A percentile compares a stretch with the other conserved stretches of the same genome.
These are phyloP conservation scores for Protomyctophum bolini DNA, from an alignment of 2,113 vertebrate genomes.

Conservation along the genomic window DNA sequence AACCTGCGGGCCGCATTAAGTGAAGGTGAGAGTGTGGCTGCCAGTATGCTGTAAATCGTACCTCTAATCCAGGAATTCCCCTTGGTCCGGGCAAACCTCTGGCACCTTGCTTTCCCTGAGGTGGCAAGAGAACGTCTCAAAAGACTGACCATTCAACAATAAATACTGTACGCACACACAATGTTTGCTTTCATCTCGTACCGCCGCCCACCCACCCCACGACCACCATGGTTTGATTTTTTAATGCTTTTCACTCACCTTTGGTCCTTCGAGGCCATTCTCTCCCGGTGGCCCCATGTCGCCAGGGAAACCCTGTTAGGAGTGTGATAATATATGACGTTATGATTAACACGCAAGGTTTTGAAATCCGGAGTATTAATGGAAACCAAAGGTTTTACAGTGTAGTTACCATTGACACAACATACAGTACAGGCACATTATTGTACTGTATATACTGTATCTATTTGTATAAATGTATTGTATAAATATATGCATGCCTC, in stretches of 20 bases:
- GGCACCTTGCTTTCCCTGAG: constrained; percentile 89
- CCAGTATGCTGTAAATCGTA: constrained; percentile 61
- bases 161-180: neutral
- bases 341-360: constrained; percentile 17
- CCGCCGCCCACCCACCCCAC: too few species aligned
- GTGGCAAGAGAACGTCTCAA: constrained; percentile 14
- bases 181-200: neutral
- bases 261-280: constrained; percentile 93
- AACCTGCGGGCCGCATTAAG: too few species aligned
- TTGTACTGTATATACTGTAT: neutral
- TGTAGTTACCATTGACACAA: neutral
- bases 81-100: constrained; percentile 93
- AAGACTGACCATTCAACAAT: constrained; percentile 4
- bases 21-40: too few species aligned
- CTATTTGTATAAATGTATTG: neutral
- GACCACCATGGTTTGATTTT: too few species aligned
- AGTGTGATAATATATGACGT: neutral
- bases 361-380: neutral
- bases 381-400: too few species aligned
- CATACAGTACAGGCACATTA: neutral
- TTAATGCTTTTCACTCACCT: constrained; percentile 83
- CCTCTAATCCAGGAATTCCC: constrained; percentile 90
- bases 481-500: constrained; percentile 81
- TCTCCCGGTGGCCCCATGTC: constrained; percentile 96
- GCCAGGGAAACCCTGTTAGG: constrained; percentile 91